A percentile compares a stretch with the other conserved stretches of the same genome.
Evolutionary conservation across 2,888 invertebrate genomes (phyloP).

Genomic region (Zelleria hepariella): DNA sequence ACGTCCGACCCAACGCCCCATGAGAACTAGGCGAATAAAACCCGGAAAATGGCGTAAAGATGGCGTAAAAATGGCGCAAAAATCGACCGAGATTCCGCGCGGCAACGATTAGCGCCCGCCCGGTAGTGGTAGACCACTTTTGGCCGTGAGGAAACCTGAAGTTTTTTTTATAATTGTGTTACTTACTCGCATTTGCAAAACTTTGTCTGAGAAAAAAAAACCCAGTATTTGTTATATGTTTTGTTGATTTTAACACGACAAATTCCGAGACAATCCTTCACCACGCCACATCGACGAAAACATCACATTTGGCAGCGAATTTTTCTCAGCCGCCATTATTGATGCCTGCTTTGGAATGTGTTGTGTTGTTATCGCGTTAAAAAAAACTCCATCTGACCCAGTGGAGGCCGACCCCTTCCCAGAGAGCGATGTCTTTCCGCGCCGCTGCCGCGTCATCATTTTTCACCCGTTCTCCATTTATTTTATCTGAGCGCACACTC

Average conservation of each 20-base stretch:
- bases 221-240: too few species aligned
- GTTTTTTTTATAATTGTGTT: too few species aligned
- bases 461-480: constrained; percentile 68
- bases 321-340: neutral
- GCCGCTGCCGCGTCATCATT: constrained; percentile 62
- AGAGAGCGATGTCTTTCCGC: constrained; percentile 50
- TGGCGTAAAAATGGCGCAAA: too few species aligned
- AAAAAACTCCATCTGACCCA: constrained; percentile 42
- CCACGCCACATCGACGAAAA: neutral
- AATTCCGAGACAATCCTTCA: neutral
- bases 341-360: neutral
- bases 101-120: neutral
- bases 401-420: constrained; percentile 47
- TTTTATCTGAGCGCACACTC: constrained; percentile 64
- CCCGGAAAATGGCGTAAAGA: constrained; percentile 11
- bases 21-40: constrained; percentile 18
- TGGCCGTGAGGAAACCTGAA: too few species aligned
- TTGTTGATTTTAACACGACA: too few species aligned
- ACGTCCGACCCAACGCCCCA: constrained; percentile 29
- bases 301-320: neutral
- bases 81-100: constrained; percentile 8
- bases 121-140: neutral
- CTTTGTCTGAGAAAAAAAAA: too few species aligned
- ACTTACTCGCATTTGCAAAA: too few species aligned
- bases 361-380: neutral